phyloP scores from a whole-genome alignment of 2,888 invertebrate species.

The Theretra japonica region DNA sequence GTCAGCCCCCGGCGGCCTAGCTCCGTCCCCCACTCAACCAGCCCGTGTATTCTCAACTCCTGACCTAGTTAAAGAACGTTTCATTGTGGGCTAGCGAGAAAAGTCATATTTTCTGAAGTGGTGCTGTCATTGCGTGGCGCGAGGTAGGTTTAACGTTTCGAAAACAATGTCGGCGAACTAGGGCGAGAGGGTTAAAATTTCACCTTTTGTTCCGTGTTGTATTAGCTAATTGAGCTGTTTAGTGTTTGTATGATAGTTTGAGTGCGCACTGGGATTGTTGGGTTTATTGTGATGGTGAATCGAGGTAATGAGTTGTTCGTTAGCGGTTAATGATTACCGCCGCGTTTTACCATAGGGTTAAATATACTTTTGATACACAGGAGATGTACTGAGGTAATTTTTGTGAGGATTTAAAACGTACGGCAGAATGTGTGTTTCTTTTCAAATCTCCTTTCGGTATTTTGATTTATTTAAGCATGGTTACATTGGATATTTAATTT shows the following conservation, averaged over 20 bases:
- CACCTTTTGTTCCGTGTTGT: constrained; percentile 28
- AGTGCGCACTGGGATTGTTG: not conserved
- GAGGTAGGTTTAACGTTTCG: constrained; percentile 26
- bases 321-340: too few species aligned
- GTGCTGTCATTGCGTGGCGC: constrained; percentile 31
- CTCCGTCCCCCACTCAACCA: not conserved
- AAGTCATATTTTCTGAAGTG: constrained; percentile 56
- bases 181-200: constrained; percentile 28
- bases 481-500: too few species aligned
- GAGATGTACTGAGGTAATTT: too few species aligned
- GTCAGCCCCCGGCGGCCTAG: not conserved
- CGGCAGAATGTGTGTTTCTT: too few species aligned
- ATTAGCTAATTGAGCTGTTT: constrained; percentile 38
- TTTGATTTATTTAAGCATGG: too few species aligned
- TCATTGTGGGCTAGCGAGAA: constrained; percentile 46
- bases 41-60: constrained; percentile 34
- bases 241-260: constrained; percentile 34
- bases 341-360: too few species aligned
- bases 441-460: too few species aligned
- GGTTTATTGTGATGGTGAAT: not conserved
- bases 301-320: too few species aligned
- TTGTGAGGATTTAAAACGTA: not conserved
- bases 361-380: too few species aligned
- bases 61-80: constrained; percentile 51
- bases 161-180: constrained; percentile 28